Evolutionary conservation across 2,113 vertebrate species (phyloP).

Genomic region (Tachysurus fulvidraco): DNA sequence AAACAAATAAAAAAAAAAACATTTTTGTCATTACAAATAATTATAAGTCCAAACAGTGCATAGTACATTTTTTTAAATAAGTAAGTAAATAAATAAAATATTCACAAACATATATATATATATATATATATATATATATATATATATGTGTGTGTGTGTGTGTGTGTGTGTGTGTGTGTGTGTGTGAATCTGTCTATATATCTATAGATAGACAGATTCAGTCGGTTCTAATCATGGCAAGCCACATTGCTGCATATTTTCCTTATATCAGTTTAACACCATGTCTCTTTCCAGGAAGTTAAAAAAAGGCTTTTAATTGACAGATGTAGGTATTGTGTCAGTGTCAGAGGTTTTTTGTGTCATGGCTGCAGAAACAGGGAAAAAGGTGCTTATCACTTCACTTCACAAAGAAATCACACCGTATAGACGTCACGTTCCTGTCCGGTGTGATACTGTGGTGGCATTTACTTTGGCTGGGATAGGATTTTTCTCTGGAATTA

Average conservation of each 20-base stretch:
- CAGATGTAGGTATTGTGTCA: conserved; percentile 40
- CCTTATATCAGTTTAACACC: conserved; percentile 31
- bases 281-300: conserved; percentile 17
- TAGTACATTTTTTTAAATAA: too few species aligned
- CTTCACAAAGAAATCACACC: background rate
- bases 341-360: conserved; percentile 6
- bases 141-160: too few species aligned
- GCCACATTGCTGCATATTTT: conserved; percentile 19
- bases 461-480: conserved; percentile 74
- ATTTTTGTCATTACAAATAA: background rate
- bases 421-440: conserved; percentile 40
- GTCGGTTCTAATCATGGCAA: conserved; percentile 49
- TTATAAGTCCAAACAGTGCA: background rate
- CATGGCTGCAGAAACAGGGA: background rate
- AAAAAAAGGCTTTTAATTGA: conserved; percentile 54
- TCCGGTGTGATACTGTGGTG: conserved; percentile 59
- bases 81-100: too few species aligned
- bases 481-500: conserved; percentile 67
- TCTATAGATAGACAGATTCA: too few species aligned
- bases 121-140: too few species aligned
- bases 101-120: too few species aligned
- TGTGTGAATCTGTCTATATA: too few species aligned
- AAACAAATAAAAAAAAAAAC: background rate
- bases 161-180: too few species aligned
- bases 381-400: background rate